phyloP scores from a whole-genome alignment of 1,140 invertebrate species.

The Drusus annulatus region DNA sequence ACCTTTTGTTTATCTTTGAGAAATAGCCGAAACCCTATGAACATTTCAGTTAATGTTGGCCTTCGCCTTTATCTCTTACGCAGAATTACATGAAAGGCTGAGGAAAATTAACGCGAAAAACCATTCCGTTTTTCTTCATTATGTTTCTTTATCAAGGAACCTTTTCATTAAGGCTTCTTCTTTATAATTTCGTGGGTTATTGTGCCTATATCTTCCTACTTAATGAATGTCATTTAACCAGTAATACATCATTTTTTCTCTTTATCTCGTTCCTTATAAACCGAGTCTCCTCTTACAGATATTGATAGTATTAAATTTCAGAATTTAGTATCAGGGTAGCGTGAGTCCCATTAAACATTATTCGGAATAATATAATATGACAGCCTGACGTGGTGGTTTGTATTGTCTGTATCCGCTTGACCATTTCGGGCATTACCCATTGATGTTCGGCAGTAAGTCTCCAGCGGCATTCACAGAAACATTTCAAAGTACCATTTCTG shows the following conservation, averaged over 20 bases:
- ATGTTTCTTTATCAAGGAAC: slow-evolving; percentile 16
- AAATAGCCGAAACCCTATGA: slow-evolving; percentile 43
- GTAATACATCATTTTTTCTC: too few relatives aligned
- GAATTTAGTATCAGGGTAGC: too few relatives aligned
- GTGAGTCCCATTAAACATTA: too few relatives aligned
- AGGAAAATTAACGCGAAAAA: slow-evolving; percentile 26
- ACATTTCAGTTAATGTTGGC: slow-evolving; percentile 43
- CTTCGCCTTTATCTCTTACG: slow-evolving; percentile 42
- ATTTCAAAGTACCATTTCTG: slow-evolving; percentile 38
- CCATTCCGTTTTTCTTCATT: slow-evolving; percentile 26
- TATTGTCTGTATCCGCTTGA: slow-evolving; percentile 44
- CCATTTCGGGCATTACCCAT: slow-evolving; percentile 45
- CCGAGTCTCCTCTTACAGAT: too few relatives aligned
- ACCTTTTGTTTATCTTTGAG: slow-evolving; percentile 51
- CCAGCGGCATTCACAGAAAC: slow-evolving; percentile 32
- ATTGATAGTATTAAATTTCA: too few relatives aligned
- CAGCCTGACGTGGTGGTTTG: slow-evolving; percentile 43
- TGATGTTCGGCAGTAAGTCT: slow-evolving; percentile 11
- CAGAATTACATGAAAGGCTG: slow-evolving; percentile 32
- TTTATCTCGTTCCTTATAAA: too few relatives aligned
- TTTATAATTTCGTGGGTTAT: slow-evolving; percentile 12
- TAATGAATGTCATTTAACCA: not conserved
- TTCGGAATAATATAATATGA: not conserved
- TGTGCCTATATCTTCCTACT: not conserved
- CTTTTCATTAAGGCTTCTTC: slow-evolving; percentile 33